Conservation (phyloP, 64 coral and sea anemone genomes). For the Porites australiensis region DNA sequence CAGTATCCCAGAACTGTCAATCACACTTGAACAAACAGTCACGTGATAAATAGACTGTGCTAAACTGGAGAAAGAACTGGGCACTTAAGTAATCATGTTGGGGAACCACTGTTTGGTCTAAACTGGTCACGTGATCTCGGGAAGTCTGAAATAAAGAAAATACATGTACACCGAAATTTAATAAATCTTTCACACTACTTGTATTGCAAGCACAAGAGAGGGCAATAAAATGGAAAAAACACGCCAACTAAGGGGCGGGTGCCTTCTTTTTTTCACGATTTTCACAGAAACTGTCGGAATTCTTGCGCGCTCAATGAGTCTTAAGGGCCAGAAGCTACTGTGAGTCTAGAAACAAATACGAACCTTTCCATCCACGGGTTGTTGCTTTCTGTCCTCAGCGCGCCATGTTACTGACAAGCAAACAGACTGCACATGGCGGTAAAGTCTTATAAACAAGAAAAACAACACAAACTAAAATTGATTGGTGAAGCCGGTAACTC, state of each 20-base stretch:
- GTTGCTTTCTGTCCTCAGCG: slow-evolving; percentile 82
- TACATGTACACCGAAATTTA: background rate
- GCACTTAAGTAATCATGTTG: slow-evolving; percentile 99
- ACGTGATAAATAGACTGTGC: slow-evolving; percentile 76
- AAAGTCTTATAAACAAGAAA: slow-evolving; percentile 48
- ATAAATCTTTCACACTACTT: too few relatives aligned
- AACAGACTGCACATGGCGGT: slow-evolving; percentile 73
- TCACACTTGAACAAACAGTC: slow-evolving; percentile 82
- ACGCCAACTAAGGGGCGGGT: too few relatives aligned
- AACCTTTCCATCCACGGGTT: slow-evolving; percentile 67
- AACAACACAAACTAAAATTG: background rate
- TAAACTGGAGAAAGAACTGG: slow-evolving; percentile 97
- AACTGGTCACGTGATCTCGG: slow-evolving; percentile 72
- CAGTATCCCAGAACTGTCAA: slow-evolving; percentile 81
- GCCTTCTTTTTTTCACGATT: too few relatives aligned
- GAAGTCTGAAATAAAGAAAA: slow-evolving; percentile 44
- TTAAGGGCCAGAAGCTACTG: too few relatives aligned
- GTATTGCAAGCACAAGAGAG: too few relatives aligned
- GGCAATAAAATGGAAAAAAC: too few relatives aligned
- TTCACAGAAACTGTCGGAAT: too few relatives aligned
- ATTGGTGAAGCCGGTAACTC: too few relatives aligned
- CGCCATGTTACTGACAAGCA: slow-evolving; percentile 72
- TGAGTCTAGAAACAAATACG: background rate
- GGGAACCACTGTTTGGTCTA: slow-evolving; percentile 89
- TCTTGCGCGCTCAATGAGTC: too few relatives aligned